phyloP scores from a whole-genome alignment of 2,797 vertebrate species.

The Sebastes nivosus region DNA sequence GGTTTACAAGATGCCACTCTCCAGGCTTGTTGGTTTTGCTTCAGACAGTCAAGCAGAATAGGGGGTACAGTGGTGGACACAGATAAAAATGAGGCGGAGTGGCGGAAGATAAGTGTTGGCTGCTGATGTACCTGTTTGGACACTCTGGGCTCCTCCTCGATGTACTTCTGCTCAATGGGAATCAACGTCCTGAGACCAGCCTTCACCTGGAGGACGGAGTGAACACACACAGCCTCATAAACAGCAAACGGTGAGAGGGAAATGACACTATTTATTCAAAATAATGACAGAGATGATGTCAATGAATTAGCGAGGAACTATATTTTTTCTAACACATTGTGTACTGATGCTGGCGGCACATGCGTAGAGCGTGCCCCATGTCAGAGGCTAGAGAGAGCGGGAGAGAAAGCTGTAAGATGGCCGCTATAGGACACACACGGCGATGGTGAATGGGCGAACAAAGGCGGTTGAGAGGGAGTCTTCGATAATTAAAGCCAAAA shows the following conservation, averaged over 20 bases:
- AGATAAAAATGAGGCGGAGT: constrained; percentile 36
- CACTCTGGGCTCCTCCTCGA: constrained; percentile 96
- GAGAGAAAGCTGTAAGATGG: constrained; percentile 80
- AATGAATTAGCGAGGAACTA: not conserved
- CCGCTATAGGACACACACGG: constrained; percentile 77
- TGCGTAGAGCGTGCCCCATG: constrained; percentile 55
- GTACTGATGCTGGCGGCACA: constrained; percentile 27
- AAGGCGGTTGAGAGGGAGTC: constrained; percentile 81
- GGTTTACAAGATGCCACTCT: constrained; percentile 70
- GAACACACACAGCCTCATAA: constrained; percentile 29
- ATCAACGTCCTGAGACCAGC: constrained; percentile 94
- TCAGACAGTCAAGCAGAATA: constrained; percentile 46
- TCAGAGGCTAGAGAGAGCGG: constrained; percentile 57
- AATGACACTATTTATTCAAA: not conserved
- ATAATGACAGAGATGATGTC: not conserved
- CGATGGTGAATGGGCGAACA: constrained; percentile 73
- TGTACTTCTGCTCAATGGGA: constrained; percentile 97
- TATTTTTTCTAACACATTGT: not conserved
- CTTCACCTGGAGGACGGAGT: constrained; percentile 87
- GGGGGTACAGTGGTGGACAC: constrained; percentile 27
- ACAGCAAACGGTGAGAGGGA: constrained; percentile 44
- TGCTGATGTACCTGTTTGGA: constrained; percentile 94
- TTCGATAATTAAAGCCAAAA: constrained; percentile 85
- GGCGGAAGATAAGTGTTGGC: constrained; percentile 21
- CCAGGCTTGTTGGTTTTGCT: constrained; percentile 56